phyloP scores from a whole-genome alignment of 2,888 invertebrate genomes.

The Euzetes globulus region DNA sequence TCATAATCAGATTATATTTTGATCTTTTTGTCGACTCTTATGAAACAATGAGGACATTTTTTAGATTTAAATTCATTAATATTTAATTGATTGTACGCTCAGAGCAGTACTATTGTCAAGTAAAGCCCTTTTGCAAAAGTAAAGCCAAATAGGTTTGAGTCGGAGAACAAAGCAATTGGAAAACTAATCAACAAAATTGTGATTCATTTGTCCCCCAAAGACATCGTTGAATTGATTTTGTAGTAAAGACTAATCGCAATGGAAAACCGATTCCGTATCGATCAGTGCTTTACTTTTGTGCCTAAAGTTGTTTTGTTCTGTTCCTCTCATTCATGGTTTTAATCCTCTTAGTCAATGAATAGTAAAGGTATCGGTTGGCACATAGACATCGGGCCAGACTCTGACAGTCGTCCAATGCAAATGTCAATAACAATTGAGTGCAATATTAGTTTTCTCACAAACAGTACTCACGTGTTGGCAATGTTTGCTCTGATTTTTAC shows the following conservation, averaged over 20 bases:
- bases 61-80: conserved; percentile 2
- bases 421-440: background rate
- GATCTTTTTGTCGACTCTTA: background rate
- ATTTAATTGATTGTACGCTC: background rate
- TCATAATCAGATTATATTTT: conserved; percentile 1
- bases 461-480: no score
- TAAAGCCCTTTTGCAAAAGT: background rate
- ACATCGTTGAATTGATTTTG: background rate
- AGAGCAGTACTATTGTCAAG: no score
- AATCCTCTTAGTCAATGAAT: background rate
- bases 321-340: background rate
- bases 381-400: background rate
- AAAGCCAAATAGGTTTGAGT: background rate
- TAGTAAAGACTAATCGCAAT: background rate
- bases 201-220: conserved; percentile 7
- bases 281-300: background rate
- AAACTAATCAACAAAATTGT: conserved; percentile 24
- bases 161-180: background rate
- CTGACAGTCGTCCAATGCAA: background rate
- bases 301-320: background rate
- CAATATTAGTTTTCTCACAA: conserved; percentile 2
- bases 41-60: background rate
- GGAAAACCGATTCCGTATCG: background rate
- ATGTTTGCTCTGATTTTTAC: no score
- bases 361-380: background rate